Percentiles rank a stretch among this genome's conserved stretches.
Evolutionary conservation across 2,113 vertebrate species (phyloP).

Genomic region (Chaenocephalus aceratus): DNA sequence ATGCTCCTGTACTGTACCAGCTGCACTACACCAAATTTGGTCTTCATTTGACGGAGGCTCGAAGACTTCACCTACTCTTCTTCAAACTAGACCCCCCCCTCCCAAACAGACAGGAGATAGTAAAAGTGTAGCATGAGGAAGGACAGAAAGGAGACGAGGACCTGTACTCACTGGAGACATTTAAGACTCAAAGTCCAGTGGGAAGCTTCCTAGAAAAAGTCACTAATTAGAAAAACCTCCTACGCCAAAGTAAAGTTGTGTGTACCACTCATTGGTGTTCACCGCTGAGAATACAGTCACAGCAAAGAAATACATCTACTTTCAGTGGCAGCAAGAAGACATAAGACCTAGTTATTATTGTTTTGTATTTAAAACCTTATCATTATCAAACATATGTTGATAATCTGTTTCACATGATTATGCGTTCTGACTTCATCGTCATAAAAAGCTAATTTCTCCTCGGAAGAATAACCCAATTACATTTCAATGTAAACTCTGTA

Average conservation of each 20-base stretch:
- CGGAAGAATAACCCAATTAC: background rate
- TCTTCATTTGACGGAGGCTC: conserved; percentile 26
- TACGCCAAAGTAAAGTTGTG: conserved; percentile 16
- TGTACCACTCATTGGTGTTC: conserved; percentile 2
- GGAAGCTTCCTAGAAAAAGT: conserved; percentile 50
- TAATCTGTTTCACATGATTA: background rate
- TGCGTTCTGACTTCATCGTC: background rate
- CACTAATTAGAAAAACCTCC: conserved; percentile 48
- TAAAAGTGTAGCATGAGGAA: background rate
- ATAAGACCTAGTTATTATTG: background rate
- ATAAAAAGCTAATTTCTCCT: background rate
- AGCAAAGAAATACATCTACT: conserved; percentile 56
- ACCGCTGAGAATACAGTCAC: conserved; percentile 40
- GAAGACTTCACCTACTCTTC: conserved; percentile 46
- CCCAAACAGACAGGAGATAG: conserved; percentile 19
- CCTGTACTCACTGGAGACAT: conserved; percentile 18
- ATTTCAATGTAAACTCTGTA: conserved; percentile 15
- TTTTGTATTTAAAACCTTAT: background rate
- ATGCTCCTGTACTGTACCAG: conserved; percentile 7
- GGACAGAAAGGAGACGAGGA: background rate
- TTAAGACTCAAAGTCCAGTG: conserved; percentile 19
- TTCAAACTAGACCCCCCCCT: conserved; percentile 17
- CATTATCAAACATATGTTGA: background rate
- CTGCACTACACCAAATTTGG: conserved; percentile 68
- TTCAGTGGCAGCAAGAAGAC: conserved; percentile 3